Conservation (phyloP, 2,888 invertebrate species). For the Tribolium freemani region DNA sequence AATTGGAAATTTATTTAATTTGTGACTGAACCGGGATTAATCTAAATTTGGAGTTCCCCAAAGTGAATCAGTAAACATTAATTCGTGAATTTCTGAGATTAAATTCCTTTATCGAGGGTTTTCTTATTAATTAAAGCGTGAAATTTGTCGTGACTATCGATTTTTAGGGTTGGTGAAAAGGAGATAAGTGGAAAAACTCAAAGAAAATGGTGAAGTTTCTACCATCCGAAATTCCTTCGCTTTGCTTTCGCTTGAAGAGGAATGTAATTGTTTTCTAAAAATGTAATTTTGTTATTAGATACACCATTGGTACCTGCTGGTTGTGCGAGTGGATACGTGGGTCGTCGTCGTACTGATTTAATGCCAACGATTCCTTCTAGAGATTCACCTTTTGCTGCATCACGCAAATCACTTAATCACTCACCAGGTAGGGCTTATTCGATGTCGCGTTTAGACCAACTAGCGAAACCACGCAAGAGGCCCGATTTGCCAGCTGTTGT, state of each 20-base stretch:
- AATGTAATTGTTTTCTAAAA: conserved; percentile 16
- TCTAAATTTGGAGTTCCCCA: not conserved
- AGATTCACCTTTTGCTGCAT: conserved; percentile 71
- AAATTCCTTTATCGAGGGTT: not conserved
- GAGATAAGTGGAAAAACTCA: conserved; percentile 20
- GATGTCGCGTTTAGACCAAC: conserved; percentile 92
- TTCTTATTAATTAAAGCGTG: not conserved
- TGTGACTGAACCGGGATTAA: not conserved
- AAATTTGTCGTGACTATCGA: not conserved
- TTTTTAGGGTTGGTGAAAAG: not conserved
- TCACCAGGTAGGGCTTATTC: conserved; percentile 91
- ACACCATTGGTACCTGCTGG: conserved; percentile 69
- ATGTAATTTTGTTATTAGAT: conserved; percentile 52
- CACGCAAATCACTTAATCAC: conserved; percentile 68
- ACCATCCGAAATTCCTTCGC: conserved; percentile 1
- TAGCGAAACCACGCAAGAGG: conserved; percentile 79
- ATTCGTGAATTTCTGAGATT: not conserved
- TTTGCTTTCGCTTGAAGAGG: not conserved
- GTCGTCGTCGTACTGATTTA: conserved; percentile 89
- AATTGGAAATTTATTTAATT: not conserved
- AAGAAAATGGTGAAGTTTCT: conserved; percentile 7
- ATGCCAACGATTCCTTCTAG: conserved; percentile 89
- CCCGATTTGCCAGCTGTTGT: conserved; percentile 66
- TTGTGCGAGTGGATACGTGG: conserved; percentile 80
- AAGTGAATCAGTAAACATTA: not conserved